Conservation (phyloP, 2,888 invertebrate species). For the Phaonia tiefii region DNA sequence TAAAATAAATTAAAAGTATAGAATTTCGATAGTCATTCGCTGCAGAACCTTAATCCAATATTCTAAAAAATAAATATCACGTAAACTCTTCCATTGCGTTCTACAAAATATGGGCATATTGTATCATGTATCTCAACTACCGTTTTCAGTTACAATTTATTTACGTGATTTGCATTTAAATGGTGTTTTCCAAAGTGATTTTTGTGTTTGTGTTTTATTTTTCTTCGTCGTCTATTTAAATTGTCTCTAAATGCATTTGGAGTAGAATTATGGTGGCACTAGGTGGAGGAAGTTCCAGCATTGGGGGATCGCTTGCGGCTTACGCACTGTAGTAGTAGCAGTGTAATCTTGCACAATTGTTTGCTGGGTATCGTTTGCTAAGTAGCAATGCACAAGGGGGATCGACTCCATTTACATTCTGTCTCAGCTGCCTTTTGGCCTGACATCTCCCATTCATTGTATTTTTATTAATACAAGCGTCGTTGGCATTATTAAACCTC, state of each 20-base stretch:
- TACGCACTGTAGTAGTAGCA: too few relatives aligned
- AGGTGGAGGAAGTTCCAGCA: not conserved
- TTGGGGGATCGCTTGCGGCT: not conserved
- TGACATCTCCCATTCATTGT: constrained; percentile 20
- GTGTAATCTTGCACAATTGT: not conserved
- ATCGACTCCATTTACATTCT: not conserved
- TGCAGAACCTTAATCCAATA: too few relatives aligned
- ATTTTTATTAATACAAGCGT: not conserved
- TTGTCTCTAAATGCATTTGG: constrained; percentile 6
- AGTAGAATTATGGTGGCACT: not conserved
- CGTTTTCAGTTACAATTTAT: constrained; percentile 60
- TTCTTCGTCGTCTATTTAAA: not conserved
- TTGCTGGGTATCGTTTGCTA: not conserved
- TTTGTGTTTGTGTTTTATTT: not conserved
- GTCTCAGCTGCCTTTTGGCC: not conserved
- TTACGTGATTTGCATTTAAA: constrained; percentile 58
- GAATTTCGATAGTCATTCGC: too few relatives aligned
- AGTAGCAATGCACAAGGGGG: not conserved
- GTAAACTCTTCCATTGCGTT: not conserved
- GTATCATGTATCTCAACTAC: constrained; percentile 37
- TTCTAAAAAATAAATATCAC: too few relatives aligned
- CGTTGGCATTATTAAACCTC: not conserved
- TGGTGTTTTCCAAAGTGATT: constrained; percentile 11
- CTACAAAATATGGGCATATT: too few relatives aligned
- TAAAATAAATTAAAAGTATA: too few relatives aligned